Base-by-base conservation (phyloP, 2,113 vertebrate species). In the Notarius lentiginosus region DNA sequence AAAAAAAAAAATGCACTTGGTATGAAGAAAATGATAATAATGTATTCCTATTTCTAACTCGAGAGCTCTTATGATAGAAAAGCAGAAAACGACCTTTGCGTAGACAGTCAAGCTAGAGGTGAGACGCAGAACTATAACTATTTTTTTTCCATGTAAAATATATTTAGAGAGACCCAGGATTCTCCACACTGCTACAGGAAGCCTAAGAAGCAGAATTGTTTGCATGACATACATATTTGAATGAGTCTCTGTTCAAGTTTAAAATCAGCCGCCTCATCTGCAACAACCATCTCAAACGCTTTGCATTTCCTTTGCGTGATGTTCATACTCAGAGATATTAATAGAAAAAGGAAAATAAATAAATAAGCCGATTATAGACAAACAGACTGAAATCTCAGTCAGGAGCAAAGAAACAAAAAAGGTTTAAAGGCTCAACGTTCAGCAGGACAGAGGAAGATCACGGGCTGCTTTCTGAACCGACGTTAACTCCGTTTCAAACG, bases 241-340 rank as follows among this genome's bases (percentile, higher is more conserved):
- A 10, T 56, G 55, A 15, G 41, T 41, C 41, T 41, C 41, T 41
- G 41, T 4, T 51, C 30, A 70, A 56, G 17, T 34, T 18, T 41
- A 34, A 22, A 55, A 24, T 22, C 1, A 7, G 76, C 24, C 14
- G 27, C 5, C 5, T 85, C 41, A 75, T 88, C 85, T 66, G 8
- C 65, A 65, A 66, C 30, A 80, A 84, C 79, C 72, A 47, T 86
- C 84, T 82, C 63, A 87, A 90, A 86, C 73, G 80, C 66, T 80
- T 84, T 55, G 85, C 27, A 73, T 79, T 63, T 88, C 72, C 72
- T 81, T 86, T 61, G 66, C 89, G 66, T 79, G 49, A 47, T 80
- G 79, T 84, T 55, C 27, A 27, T 61, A 49, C 8, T 65, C 34
- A 77, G 27, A n/a, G 55, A 51, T 60, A 27, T 58, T 20, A 34